These are phyloP conservation scores for Hylomyscus alleni DNA, from an alignment of 2,797 vertebrate genomes.

Conservation along the genomic window DNA sequence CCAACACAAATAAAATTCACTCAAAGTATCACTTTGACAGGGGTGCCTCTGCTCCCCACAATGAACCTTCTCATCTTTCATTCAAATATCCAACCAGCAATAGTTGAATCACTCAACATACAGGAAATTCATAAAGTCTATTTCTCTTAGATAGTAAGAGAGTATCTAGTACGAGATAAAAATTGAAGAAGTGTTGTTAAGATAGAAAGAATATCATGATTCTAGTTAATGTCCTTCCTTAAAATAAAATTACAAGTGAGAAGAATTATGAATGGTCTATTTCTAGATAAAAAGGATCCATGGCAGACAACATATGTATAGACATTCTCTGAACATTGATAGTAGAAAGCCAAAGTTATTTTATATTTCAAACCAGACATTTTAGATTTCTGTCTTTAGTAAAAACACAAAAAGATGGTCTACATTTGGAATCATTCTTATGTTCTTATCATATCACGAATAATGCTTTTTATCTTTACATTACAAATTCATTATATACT, in stretches of 20 bases:
- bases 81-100: neutral
- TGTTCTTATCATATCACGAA: neutral
- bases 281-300: neutral
- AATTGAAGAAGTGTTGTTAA: neutral
- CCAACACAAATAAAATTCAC: neutral
- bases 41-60: neutral
- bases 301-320: neutral
- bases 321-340: neutral
- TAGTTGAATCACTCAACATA: neutral
- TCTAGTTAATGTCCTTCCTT: neutral
- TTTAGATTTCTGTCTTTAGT: slow-evolving; percentile 56
- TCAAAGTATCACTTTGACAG: too few species aligned
- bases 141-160: neutral
- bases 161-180: neutral
- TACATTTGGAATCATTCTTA: neutral
- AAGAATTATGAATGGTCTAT: neutral
- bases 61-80: neutral
- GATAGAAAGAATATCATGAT: neutral
- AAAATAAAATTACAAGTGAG: neutral
- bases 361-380: neutral
- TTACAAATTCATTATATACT: neutral
- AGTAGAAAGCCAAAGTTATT: neutral
- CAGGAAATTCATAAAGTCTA: neutral
- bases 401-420: neutral
- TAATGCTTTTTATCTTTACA: neutral